Percentiles rank a stretch among this genome's conserved stretches.
phyloP scores from a whole-genome alignment of 2,113 vertebrate genomes.

The Prunella himalayana region DNA sequence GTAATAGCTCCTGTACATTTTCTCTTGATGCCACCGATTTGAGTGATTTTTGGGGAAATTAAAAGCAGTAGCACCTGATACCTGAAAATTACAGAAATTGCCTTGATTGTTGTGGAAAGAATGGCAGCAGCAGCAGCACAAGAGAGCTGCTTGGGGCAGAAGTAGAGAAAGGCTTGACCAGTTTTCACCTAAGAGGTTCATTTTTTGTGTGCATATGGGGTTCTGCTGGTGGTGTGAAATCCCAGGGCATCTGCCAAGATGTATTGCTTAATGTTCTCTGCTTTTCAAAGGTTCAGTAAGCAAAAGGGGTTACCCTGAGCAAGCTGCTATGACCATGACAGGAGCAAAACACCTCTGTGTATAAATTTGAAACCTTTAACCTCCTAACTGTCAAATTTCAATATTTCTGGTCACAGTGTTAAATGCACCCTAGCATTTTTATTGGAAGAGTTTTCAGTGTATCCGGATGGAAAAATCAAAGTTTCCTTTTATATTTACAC shows the following conservation, averaged over 20 bases:
- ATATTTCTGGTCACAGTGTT: slow-evolving; percentile 77
- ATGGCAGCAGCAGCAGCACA: neutral
- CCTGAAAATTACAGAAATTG: neutral
- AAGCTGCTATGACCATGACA: slow-evolving; percentile 62
- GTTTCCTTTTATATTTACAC: slow-evolving; percentile 69
- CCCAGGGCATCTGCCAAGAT: slow-evolving; percentile 62
- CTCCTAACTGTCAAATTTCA: slow-evolving; percentile 76
- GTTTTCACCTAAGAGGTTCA: slow-evolving; percentile 44
- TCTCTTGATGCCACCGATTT: neutral
- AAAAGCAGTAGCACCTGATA: neutral
- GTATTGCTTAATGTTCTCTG: slow-evolving; percentile 70
- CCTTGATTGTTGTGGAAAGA: neutral
- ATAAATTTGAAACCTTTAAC: slow-evolving; percentile 78
- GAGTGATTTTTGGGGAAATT: slow-evolving; percentile 1
- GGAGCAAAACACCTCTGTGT: slow-evolving; percentile 75
- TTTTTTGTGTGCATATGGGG: slow-evolving; percentile 33
- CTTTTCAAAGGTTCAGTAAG: slow-evolving; percentile 78
- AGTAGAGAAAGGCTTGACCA: slow-evolving; percentile 29
- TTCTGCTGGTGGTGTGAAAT: slow-evolving; percentile 55
- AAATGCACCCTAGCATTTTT: slow-evolving; percentile 68
- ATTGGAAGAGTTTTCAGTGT: slow-evolving; percentile 62
- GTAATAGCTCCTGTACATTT: neutral
- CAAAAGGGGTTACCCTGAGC: slow-evolving; percentile 71
- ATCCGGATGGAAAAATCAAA: slow-evolving; percentile 72
- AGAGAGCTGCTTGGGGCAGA: neutral